A percentile compares a stretch with the other conserved stretches of the same genome.
phyloP scores from a whole-genome alignment of 35 echinoderm and acorn worm species.

The Patiria miniata region DNA sequence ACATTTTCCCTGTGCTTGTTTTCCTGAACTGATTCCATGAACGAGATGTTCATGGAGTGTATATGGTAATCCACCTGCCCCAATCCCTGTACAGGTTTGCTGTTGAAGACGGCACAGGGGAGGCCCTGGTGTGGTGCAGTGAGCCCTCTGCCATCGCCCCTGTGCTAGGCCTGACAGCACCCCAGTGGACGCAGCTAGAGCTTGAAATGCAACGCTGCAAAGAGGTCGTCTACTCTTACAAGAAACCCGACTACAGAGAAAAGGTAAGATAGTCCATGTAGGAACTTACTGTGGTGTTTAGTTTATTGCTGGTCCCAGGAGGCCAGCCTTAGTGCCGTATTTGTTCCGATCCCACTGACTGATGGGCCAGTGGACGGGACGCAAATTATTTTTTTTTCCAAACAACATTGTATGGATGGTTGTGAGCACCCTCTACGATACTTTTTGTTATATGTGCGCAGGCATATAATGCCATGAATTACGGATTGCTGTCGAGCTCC shows the following conservation, averaged over 20 bases:
- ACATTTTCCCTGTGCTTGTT: too few relatives aligned
- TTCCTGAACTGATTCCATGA: too few relatives aligned
- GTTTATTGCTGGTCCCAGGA: background rate
- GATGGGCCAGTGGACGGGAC: too few relatives aligned
- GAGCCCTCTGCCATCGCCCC: background rate
- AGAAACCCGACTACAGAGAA: background rate
- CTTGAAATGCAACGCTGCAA: background rate
- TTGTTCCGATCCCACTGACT: background rate
- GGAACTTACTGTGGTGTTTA: background rate
- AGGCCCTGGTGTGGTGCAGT: conserved; percentile 39
- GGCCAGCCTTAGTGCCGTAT: background rate
- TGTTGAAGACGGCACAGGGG: conserved; percentile 43
- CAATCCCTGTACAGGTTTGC: conserved; percentile 34
- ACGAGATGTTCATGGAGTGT: too few relatives aligned
- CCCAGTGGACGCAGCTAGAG: conserved; percentile 24
- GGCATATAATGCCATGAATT: too few relatives aligned
- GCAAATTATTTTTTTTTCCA: too few relatives aligned
- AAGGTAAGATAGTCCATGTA: background rate
- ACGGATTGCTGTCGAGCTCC: too few relatives aligned
- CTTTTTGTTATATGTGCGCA: too few relatives aligned
- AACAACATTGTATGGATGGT: too few relatives aligned
- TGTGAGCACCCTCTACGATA: too few relatives aligned
- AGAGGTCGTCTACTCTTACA: conserved; percentile 38
- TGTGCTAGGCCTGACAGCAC: conserved; percentile 4
- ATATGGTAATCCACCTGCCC: too few relatives aligned